A percentile compares a stretch with the other conserved stretches of the same genome.
Conservation (phyloP, 2,113 vertebrate genomes). For the Pollachius pollachius region DNA sequence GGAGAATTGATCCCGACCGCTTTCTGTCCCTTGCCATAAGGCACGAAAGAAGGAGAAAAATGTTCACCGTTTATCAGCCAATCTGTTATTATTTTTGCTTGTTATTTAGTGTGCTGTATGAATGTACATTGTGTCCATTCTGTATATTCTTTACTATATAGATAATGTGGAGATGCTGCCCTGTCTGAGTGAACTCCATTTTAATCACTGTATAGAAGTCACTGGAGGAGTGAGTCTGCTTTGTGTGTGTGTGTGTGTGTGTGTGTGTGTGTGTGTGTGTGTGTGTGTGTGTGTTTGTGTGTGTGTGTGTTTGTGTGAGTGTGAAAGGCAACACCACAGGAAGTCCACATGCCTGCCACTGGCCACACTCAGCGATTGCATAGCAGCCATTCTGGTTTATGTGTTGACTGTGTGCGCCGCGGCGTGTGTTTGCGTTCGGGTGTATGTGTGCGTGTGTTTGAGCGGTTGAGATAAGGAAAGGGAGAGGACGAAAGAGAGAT, state of each 20-base stretch:
- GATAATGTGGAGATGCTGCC: not conserved
- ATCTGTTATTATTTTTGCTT: not conserved
- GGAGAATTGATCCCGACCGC: not conserved
- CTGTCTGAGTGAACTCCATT: slow-evolving; percentile 11
- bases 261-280: too few relatives aligned
- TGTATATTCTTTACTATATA: slow-evolving; percentile 14
- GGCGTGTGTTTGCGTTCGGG: not conserved
- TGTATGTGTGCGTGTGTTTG: not conserved
- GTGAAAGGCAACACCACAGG: slow-evolving; percentile 55
- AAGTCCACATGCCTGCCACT: slow-evolving; percentile 26
- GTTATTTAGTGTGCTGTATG: not conserved
- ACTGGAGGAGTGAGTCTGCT: slow-evolving; percentile 17
- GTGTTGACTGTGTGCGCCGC: slow-evolving; percentile 15
- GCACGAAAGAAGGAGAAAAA: not conserved
- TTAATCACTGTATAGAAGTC: slow-evolving; percentile 41
- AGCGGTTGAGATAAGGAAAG: not conserved
- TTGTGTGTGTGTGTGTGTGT: too few relatives aligned
- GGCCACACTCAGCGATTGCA: slow-evolving; percentile 44
- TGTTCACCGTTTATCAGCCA: not conserved
- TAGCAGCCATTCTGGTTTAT: slow-evolving; percentile 35
- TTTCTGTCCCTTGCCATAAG: not conserved
- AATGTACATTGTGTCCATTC: not conserved
- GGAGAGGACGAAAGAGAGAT: too few relatives aligned
- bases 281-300: too few relatives aligned
- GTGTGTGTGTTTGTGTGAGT: not conserved